Percentiles rank a stretch among this genome's conserved stretches.
Evolutionary conservation across 2,797 vertebrate genomes (phyloP).

Genomic region (Etheostoma nigrum): DNA sequence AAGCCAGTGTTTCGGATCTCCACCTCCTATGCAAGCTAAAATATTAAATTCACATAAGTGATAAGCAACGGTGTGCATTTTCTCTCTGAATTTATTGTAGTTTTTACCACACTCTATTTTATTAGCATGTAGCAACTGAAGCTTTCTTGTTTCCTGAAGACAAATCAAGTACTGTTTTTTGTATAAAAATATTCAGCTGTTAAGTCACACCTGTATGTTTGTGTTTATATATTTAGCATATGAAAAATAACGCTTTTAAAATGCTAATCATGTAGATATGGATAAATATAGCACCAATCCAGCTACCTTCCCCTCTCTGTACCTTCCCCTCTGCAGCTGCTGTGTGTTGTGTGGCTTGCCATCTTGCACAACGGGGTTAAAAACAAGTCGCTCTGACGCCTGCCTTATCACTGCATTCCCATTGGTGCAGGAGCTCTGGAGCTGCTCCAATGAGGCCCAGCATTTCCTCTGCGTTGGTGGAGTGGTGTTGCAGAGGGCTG

Average conservation of each 20-base stretch:
- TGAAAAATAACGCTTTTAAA: background rate
- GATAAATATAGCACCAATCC: background rate
- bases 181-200: background rate
- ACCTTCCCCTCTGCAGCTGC: slow-evolving; percentile 54
- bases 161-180: background rate
- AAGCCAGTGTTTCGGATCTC: slow-evolving; percentile 23
- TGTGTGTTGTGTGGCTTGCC: slow-evolving; percentile 61
- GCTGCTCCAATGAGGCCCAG: slow-evolving; percentile 78
- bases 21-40: slow-evolving; percentile 21
- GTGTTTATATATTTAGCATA: background rate
- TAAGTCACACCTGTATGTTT: background rate
- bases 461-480: slow-evolving; percentile 70
- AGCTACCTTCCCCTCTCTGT: slow-evolving; percentile 8
- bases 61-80: background rate
- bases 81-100: background rate
- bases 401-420: slow-evolving; percentile 61
- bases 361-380: slow-evolving; percentile 81
- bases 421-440: slow-evolving; percentile 79
- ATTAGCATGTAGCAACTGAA: background rate
- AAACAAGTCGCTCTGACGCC: slow-evolving; percentile 82
- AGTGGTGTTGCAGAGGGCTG: slow-evolving; percentile 80
- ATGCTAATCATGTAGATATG: background rate
- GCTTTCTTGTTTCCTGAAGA: background rate
- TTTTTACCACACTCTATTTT: background rate
- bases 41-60: slow-evolving; percentile 11